Conservation (phyloP, 1,140 invertebrate species). For the Argopecten irradians region DNA sequence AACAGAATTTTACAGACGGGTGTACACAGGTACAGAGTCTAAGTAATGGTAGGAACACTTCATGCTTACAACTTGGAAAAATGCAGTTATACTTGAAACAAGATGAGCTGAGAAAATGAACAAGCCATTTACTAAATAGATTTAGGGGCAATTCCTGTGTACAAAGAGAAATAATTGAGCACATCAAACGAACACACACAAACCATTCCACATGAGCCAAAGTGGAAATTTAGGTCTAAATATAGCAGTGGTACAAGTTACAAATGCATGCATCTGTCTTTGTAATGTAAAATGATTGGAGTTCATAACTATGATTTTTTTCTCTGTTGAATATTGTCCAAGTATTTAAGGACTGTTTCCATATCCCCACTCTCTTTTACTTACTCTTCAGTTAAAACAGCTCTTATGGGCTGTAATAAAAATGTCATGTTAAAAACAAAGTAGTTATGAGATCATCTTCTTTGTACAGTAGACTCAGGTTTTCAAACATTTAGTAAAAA, state of each 20-base stretch:
- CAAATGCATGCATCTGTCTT: not conserved
- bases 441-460: too few species aligned
- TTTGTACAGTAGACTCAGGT: too few species aligned
- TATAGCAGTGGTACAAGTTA: not conserved
- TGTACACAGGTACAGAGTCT: too few species aligned
- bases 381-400: too few species aligned
- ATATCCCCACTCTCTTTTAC: not conserved
- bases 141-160: not conserved
- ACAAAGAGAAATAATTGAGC: not conserved
- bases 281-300: not conserved
- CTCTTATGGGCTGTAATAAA: too few species aligned
- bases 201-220: not conserved
- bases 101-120: not conserved
- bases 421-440: too few species aligned
- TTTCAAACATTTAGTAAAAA: too few species aligned
- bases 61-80: not conserved
- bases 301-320: not conserved
- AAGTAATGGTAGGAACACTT: too few species aligned
- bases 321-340: too few species aligned
- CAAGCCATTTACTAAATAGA: not conserved
- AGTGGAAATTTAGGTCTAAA: not conserved
- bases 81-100: not conserved
- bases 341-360: too few species aligned
- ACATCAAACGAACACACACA: not conserved
- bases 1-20: too few species aligned